Evolutionary conservation across 2,113 vertebrate genomes (phyloP), one percentile per base, ranked within the genome.

Genomic region (Crocuta crocuta): DNA sequence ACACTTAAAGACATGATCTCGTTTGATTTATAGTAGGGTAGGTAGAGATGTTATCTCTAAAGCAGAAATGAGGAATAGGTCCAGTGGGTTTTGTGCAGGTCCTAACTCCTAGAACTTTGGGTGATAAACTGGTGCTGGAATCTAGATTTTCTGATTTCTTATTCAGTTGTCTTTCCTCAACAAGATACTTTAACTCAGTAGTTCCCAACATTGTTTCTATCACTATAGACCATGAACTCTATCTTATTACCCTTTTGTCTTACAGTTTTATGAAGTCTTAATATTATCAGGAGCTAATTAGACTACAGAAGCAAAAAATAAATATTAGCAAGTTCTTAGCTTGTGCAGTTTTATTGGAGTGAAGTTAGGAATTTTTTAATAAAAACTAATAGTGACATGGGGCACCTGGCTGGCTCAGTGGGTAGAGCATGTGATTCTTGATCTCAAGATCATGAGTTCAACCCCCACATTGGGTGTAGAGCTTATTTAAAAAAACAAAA

Each of bases 241-340:
- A n/a, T 76, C 53, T 90, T 82, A 58, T 39, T 91, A 55, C 45
- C 73, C 65, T 89, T 92, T 70, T 17, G 39, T 84, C 13, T 68
- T 55, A 53, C 21, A 83, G 79, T 92, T 13, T 84, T 24, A 21
- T 86, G 26, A 90, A 90, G 78, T 90, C 31, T 43, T 83, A 97
- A 58, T 80, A 39, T 74, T 39, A 31, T 79, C 21, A 58, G 65
- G 86, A 71, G 66, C 19, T 65, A 63, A 88, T 78, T 93, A 39
- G 48, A 90, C 68, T 61, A 61, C 50, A 82, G 79, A 96, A 86
- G 43, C 43, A 90, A 93, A 95, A 85, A 97, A n/a, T 31, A 92
- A 94, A 82, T 81, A 97, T 24, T 65, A 84, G 31, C 66, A 92
- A 43, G 48, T 81, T 96, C 39, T 89, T 89, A 91, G 35, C 63